Percentiles rank a stretch among this genome's conserved stretches.
phyloP scores from a whole-genome alignment of 30 jellyfish, hydroid and myxozoan genomes.

The Mastigias papua region DNA sequence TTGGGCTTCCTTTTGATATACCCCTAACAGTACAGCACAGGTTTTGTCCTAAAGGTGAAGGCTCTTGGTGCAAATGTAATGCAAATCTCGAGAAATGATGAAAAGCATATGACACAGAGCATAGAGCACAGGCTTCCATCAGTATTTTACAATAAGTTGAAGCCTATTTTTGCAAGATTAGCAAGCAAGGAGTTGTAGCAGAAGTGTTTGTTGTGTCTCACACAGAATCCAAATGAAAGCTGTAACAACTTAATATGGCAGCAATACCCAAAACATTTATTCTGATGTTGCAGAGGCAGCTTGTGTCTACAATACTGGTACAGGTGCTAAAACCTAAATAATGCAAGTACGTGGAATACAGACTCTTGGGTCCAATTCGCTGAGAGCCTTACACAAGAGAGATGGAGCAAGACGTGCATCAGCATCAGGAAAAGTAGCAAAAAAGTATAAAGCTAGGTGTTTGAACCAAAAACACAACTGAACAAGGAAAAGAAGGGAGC shows the following conservation, averaged over 20 bases:
- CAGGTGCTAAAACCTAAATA: slow-evolving; percentile 1
- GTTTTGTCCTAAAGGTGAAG: too few relatives aligned
- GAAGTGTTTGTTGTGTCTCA: slow-evolving; percentile 8
- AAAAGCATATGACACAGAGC: slow-evolving; percentile 1
- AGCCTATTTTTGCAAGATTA: too few relatives aligned
- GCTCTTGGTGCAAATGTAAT: slow-evolving; percentile 58
- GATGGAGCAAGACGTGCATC: neutral
- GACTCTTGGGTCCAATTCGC: neutral
- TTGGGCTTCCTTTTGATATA: neutral
- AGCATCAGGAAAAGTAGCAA: slow-evolving; percentile 8
- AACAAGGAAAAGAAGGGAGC: too few relatives aligned
- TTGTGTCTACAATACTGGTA: slow-evolving; percentile 15
- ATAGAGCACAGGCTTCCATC: slow-evolving; percentile 30
- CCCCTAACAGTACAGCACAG: slow-evolving; percentile 20
- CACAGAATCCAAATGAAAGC: too few relatives aligned
- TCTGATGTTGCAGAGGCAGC: slow-evolving; percentile 30
- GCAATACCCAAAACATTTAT: slow-evolving; percentile 4
- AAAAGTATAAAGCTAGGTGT: neutral
- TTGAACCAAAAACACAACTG: neutral
- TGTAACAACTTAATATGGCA: slow-evolving; percentile 5
- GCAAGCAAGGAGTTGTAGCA: too few relatives aligned
- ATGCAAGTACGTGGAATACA: slow-evolving; percentile 1
- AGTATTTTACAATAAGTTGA: too few relatives aligned
- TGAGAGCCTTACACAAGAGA: neutral
- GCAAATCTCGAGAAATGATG: slow-evolving; percentile 17